Conservation (phyloP, 2,113 vertebrate species). For the Pogona vitticeps region DNA sequence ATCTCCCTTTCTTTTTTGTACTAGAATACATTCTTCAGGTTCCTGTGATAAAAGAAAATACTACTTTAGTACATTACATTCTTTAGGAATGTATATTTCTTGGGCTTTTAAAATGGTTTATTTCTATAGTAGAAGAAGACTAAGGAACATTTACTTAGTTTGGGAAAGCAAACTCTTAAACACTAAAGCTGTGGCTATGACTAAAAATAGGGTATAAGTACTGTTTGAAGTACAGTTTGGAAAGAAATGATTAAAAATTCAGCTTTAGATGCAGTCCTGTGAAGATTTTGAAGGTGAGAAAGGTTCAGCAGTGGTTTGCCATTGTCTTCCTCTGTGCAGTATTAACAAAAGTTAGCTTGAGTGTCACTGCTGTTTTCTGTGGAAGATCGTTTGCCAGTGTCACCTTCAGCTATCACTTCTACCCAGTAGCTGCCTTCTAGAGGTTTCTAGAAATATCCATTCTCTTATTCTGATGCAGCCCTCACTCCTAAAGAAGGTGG, state of each 20-base stretch:
- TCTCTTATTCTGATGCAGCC: too few relatives aligned
- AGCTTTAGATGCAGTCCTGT: not conserved
- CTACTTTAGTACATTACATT: conserved; percentile 73
- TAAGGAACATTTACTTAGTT: conserved; percentile 53
- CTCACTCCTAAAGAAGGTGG: too few relatives aligned
- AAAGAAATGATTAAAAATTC: not conserved
- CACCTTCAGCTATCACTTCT: too few relatives aligned
- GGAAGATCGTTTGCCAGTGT: too few relatives aligned
- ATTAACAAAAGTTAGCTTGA: too few relatives aligned
- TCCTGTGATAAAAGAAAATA: conserved; percentile 73
- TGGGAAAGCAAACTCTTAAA: conserved; percentile 26
- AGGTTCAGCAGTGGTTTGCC: too few relatives aligned
- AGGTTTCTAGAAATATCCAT: too few relatives aligned
- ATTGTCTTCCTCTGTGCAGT: too few relatives aligned
- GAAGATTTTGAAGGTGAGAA: too few relatives aligned
- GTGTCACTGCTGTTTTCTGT: too few relatives aligned
- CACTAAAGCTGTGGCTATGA: not conserved
- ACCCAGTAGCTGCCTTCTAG: too few relatives aligned
- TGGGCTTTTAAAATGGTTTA: conserved; percentile 71
- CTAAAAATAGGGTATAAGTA: conserved; percentile 52
- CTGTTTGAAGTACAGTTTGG: conserved; percentile 55
- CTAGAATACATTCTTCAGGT: conserved; percentile 67
- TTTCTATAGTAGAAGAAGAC: conserved; percentile 63
- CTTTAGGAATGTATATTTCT: conserved; percentile 67
- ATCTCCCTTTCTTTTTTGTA: conserved; percentile 69